Base-by-base conservation (phyloP, 2,888 invertebrate species). In the Alloscopus bannaensis region DNA sequence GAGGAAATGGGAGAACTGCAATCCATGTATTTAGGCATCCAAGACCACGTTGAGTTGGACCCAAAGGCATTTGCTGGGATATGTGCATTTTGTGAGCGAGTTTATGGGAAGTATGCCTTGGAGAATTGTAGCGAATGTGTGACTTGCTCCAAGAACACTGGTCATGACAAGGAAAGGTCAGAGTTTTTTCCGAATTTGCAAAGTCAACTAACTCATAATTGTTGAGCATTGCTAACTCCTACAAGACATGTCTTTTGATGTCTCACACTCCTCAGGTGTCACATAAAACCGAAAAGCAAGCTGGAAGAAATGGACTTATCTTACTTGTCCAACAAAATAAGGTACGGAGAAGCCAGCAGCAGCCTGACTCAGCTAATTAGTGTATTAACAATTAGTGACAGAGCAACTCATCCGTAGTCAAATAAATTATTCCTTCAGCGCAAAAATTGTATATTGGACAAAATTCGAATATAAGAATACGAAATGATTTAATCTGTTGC, bases 21-120 rank as follows among this genome's bases (percentile, higher is more conserved):
- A 45, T 36, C 45, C 16, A 18, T 62, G 11, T 82, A 76, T 26
- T 76, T 84, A 16, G 55, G 50, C 4, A 42, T 83, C 18, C 87
- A 88, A 0, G 89, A 88, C 0, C 29, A 64, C n/a, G 87, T 93
- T 55, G 92, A 93, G 86, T 11, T 80, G 16, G 72, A 76, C 42
- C 66, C 80, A 52, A 31, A 26, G 50, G 22, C 73, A 31, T 95
- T 94, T 87, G 91, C 93, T 24, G 94, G 95, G 0, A 88, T 95
- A 42, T 93, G 93, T 83, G 94, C 94, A 0, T 90, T 93, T 69
- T 92, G 93, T 82, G 95, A 95, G 88, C 90, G 95, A 66, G 89
- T 93, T 20, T 85, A 77, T 65, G 83, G 81, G 11, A 70, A 70
- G 22, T 83, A 84, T 62, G 77, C 75, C 4, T 36, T 85, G 18